Evolutionary conservation across 2,888 invertebrate genomes (phyloP), one percentile per base, ranked within the genome.

Genomic region (Onchidella celtica): DNA sequence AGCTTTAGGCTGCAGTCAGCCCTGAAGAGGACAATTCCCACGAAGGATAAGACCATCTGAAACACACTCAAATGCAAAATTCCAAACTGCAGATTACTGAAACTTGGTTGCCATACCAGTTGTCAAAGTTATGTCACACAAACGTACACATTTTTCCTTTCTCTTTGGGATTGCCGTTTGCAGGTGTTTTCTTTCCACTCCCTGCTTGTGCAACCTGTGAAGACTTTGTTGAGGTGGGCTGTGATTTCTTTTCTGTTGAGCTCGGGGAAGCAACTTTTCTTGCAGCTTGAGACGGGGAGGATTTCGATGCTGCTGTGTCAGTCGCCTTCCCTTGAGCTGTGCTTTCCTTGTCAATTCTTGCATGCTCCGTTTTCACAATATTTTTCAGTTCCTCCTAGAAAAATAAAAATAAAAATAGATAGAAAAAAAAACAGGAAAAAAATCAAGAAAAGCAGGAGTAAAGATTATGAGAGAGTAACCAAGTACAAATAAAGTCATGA

Each of bases 321-420:
- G 17, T 47, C 17, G 9, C 47, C n/a, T n/a, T n/a, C n/a, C n/a
- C 17, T 3, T 55, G 34, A 6, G 34, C 0, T 17, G 40, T 40
- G 1, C 59, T 78, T 29, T 66, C 68, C 27, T 24, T 57, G 34
- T 81, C 78, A 72, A 83, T 76, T 32, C 74, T 70, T 3, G 29
- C 63, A 57, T 83, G 83, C 36, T 83, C 83, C 9, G 68, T 29
- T 3, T 61, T 40, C 34, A 81, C 72, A 9, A 73, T 61, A n/a
- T 66, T n/a, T 40, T n/a, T 21, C 11, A 88, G 82, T 63, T 88
- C 87, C 47, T 87, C 85, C 88, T 88, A 78, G 14, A 59, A 47
- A 6, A 17, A 47, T 17, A 47, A 11, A 6, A 47, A 47, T 17
- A 47, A 11, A 17, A 47, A 47, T 47, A 6, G 17, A 47, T 47